Evolutionary conservation across 1,140 invertebrate genomes (phyloP), one percentile per base, ranked within the genome.

Genomic region (Drosophila kurseongensis): DNA sequence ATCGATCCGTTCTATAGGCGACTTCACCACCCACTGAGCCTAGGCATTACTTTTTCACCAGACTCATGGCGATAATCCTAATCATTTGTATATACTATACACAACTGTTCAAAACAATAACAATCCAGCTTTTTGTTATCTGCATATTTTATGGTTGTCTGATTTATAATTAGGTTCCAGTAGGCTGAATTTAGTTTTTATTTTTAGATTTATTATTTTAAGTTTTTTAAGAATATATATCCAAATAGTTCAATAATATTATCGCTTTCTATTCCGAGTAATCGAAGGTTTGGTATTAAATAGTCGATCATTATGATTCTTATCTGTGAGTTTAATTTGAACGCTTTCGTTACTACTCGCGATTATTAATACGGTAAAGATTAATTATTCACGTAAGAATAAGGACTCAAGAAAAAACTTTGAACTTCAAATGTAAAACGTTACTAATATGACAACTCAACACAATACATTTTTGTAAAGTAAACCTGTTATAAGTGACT

Each of bases 31-130:
- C 18, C 73, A 76, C 73, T 76, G 54, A 45, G 8, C 9, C 23
- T 23, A 18, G 7, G n/a, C 13, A 40, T 36, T 50, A 16, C 14
- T 69, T 69, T n/a, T 54, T 9, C 44, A 41, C 58, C 29, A 58
- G 29, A 51, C 40, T 10, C 65, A 13, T 47, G 65, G 48, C 35
- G 50, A 69, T 71, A 71, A 71, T 71, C 67, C 18, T 45, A 69
- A 71, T 71, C 51, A 50, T 41, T 56, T 71, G n/a, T 69, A 27
- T 40, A 58, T 71, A 48, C 27, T 47, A 55, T 27, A 36, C 13
- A 65, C 1, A 9, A 36, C 23, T 16, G 13, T 35, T 59, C 29
- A 18, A 36, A 66, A 52, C 44, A 44, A 66, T 52, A 44, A 27
- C 7, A 36, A 42, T 35, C 6, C 2, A 65, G 47, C 65, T 68